Evolutionary conservation across 2,113 vertebrate species (phyloP).

Genomic region (Toxotes jaculatrix): DNA sequence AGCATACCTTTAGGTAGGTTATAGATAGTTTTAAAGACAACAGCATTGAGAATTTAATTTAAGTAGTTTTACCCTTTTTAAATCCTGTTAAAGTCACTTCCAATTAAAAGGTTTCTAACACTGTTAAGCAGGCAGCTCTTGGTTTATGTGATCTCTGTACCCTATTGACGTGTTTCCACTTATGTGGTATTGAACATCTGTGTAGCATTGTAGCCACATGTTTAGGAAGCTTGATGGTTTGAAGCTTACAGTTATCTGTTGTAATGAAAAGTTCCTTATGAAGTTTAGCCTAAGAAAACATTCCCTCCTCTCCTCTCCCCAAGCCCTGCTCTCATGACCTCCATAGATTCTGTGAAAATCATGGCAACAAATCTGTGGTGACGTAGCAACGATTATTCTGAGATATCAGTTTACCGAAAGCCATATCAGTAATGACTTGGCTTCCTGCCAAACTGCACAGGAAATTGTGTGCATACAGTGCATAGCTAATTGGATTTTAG

Average conservation of each 20-base stretch:
- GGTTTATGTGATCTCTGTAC: background rate
- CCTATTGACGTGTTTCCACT: background rate
- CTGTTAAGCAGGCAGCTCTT: background rate
- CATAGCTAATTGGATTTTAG: slow-evolving; percentile 44
- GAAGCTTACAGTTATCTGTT: background rate
- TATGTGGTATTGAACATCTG: background rate
- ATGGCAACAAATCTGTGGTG: background rate
- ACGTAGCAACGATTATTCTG: background rate
- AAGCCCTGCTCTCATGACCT: background rate
- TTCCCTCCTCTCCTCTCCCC: no score
- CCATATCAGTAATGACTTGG: slow-evolving; percentile 1
- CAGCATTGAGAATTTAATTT: no score
- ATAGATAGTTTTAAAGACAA: no score
- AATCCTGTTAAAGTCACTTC: background rate
- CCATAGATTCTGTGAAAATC: background rate
- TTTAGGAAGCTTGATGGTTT: background rate
- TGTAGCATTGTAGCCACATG: background rate
- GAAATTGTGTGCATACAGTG: slow-evolving; percentile 35
- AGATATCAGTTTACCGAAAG: slow-evolving; percentile 36
- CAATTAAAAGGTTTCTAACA: background rate
- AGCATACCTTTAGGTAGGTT: no score
- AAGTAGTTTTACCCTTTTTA: no score
- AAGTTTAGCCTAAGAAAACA: slow-evolving; percentile 2
- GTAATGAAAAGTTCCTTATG: background rate
- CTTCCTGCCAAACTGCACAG: slow-evolving; percentile 36